Conservation (phyloP, 2,888 invertebrate genomes). For the Scaeva pyrastri region DNA sequence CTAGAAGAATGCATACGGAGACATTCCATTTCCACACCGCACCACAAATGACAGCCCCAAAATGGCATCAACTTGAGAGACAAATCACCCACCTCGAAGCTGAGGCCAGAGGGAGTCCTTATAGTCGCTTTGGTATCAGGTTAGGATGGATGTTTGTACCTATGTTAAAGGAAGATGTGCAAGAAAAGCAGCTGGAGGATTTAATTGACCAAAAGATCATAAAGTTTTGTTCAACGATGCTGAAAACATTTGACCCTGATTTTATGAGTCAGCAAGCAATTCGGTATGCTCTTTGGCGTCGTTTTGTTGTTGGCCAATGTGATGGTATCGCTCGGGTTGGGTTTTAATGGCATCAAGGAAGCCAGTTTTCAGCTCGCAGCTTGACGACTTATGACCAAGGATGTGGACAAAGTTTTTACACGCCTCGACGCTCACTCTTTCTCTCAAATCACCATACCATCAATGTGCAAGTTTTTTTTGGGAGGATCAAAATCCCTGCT, state of each 20-base stretch:
- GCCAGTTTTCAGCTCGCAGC: slow-evolving; percentile 58
- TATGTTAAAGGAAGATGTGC: slow-evolving; percentile 50
- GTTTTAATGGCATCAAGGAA: slow-evolving; percentile 77
- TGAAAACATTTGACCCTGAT: slow-evolving; percentile 82
- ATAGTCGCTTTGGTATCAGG: not conserved
- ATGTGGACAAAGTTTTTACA: slow-evolving; percentile 75
- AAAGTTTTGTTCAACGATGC: slow-evolving; percentile 82
- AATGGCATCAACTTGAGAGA: slow-evolving; percentile 64
- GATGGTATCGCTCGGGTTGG: slow-evolving; percentile 71
- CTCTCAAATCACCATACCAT: slow-evolving; percentile 16
- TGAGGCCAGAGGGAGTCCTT: slow-evolving; percentile 2
- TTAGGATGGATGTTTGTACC: slow-evolving; percentile 31
- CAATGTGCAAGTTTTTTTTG: slow-evolving; percentile 25
- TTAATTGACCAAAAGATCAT: slow-evolving; percentile 83
- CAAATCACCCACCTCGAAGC: slow-evolving; percentile 63
- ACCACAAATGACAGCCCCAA: slow-evolving; percentile 64
- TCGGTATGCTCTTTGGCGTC: slow-evolving; percentile 33
- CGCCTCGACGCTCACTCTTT: slow-evolving; percentile 63
- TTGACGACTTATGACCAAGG: slow-evolving; percentile 67
- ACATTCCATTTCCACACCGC: not conserved
- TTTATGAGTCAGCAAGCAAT: slow-evolving; percentile 81
- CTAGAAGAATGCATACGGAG: slow-evolving; percentile 28
- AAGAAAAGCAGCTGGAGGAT: slow-evolving; percentile 78
- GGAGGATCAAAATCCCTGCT: too few species aligned
- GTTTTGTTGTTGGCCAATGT: slow-evolving; percentile 38